Percentiles rank a stretch among this genome's conserved stretches.
Evolutionary conservation across 2,797 vertebrate genomes (phyloP).

Genomic region (Pangasius larnaudii): DNA sequence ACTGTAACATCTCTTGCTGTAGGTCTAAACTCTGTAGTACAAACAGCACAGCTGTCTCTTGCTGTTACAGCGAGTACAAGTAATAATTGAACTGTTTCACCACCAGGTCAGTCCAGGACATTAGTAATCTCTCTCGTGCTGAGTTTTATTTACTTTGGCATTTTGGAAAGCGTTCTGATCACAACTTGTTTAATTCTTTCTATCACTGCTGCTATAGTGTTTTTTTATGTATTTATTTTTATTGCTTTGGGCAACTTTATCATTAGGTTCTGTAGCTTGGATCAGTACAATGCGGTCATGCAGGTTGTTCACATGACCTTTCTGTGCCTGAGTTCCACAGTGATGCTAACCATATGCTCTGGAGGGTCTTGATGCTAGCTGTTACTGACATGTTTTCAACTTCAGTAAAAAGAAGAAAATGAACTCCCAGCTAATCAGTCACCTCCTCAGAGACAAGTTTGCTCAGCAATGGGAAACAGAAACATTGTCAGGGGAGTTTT

Average conservation of each 20-base stretch:
- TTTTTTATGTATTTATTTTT: not conserved
- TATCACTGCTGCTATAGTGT: not conserved
- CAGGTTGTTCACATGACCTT: constrained; percentile 40
- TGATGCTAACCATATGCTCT: constrained; percentile 38
- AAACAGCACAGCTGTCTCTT: constrained; percentile 16
- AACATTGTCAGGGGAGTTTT: not conserved
- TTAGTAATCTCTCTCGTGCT: not conserved
- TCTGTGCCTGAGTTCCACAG: not conserved
- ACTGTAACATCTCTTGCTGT: not conserved
- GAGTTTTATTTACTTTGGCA: not conserved
- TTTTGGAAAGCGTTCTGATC: not conserved
- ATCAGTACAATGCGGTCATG: not conserved
- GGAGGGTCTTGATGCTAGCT: constrained; percentile 6
- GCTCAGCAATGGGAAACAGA: not conserved
- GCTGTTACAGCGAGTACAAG: not conserved
- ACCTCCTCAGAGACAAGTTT: constrained; percentile 14
- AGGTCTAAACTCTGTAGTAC: constrained; percentile 36
- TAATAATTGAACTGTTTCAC: not conserved
- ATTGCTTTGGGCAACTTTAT: constrained; percentile 17
- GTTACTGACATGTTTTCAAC: constrained; percentile 22
- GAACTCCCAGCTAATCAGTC: constrained; percentile 23
- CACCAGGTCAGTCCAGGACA: not conserved
- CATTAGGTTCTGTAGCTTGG: not conserved
- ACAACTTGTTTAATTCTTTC: not conserved
- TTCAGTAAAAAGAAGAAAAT: constrained; percentile 1